A percentile compares a stretch with the other conserved stretches of the same genome.
These are phyloP conservation scores for Nemotelus pantherinus DNA, from an alignment of 2,888 invertebrate genomes.

Conservation along the genomic window DNA sequence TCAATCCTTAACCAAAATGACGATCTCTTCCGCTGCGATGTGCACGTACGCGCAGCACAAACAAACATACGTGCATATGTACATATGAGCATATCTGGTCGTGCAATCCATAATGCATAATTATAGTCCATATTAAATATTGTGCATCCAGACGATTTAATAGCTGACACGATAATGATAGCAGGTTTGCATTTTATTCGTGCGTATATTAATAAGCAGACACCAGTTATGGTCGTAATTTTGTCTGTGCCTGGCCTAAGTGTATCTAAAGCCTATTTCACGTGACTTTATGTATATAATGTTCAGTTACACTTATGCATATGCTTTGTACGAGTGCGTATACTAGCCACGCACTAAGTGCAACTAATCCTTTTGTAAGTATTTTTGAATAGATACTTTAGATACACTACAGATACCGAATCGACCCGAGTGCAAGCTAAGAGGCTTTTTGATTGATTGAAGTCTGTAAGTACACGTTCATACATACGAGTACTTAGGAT, in stretches of 20 bases:
- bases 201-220: conserved; percentile 17
- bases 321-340: not conserved
- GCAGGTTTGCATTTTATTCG: conserved; percentile 8
- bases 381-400: not conserved
- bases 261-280: not conserved
- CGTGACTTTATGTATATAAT: too few species aligned
- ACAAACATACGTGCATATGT: not conserved
- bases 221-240: conserved; percentile 12
- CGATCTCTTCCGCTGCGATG: conserved; percentile 25
- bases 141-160: conserved; percentile 4
- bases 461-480: not conserved
- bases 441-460: conserved; percentile 5
- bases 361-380: conserved; percentile 6
- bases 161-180: conserved; percentile 27
- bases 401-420: not conserved
- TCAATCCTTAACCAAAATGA: conserved; percentile 31
- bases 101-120: not conserved
- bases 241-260: conserved; percentile 1
- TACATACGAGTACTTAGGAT: not conserved
- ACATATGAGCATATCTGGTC: not conserved
- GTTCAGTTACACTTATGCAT: not conserved
- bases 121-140: conserved; percentile 3
- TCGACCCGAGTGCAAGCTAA: not conserved
- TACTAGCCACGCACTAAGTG: not conserved
- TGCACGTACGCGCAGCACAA: not conserved